Evolutionary conservation across 2,888 invertebrate species (phyloP).

Genomic region (Antitype chi): DNA sequence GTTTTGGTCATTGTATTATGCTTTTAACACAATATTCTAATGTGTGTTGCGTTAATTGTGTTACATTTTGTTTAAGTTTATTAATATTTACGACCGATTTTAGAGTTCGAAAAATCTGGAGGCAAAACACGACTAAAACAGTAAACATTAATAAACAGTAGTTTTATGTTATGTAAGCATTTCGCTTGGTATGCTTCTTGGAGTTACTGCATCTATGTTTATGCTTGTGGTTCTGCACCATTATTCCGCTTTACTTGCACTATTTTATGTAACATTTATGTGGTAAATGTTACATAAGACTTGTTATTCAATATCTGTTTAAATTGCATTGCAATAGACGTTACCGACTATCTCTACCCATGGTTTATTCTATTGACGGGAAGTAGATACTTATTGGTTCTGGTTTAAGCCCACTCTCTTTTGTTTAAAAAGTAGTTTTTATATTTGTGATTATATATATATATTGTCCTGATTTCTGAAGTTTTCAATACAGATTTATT

Average conservation of each 20-base stretch:
- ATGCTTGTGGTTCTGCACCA: conserved; percentile 56
- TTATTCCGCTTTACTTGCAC: conserved; percentile 52
- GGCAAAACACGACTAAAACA: not conserved
- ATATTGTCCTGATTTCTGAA: not conserved
- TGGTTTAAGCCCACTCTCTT: not conserved
- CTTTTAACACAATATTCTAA: too few relatives aligned
- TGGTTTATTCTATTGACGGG: conserved; percentile 14
- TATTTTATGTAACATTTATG: conserved; percentile 45
- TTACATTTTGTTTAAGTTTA: not conserved
- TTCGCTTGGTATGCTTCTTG: conserved; percentile 44
- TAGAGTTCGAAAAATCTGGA: too few relatives aligned
- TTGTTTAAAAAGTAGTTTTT: not conserved
- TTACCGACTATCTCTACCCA: not conserved
- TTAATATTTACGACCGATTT: conserved; percentile 14
- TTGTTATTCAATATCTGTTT: conserved; percentile 28
- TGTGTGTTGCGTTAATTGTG: too few relatives aligned
- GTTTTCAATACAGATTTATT: not conserved
- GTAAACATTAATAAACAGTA: conserved; percentile 3
- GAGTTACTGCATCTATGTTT: conserved; percentile 52
- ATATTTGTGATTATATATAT: not conserved
- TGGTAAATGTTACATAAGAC: conserved; percentile 38
- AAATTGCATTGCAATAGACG: conserved; percentile 8
- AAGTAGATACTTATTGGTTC: conserved; percentile 12
- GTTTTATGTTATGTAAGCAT: conserved; percentile 26
- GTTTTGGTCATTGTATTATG: too few relatives aligned